Evolutionary conservation across 2,797 vertebrate genomes (phyloP).

Genomic region (Pyrrhura leucotis): DNA sequence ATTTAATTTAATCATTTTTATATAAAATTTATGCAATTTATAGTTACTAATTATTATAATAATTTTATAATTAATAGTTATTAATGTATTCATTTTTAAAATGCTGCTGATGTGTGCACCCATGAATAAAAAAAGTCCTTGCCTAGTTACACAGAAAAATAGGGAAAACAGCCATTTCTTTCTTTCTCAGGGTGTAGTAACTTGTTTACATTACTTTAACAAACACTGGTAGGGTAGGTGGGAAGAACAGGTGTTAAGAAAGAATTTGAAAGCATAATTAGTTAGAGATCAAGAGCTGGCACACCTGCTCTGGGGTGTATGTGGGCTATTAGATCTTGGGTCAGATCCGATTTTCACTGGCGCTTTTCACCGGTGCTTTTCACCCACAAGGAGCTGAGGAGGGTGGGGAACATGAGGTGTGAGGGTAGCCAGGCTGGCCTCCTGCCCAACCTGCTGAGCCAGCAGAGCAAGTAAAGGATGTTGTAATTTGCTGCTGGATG

Average conservation of each 20-base stretch:
- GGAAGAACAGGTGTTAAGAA: not conserved
- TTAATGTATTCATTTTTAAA: not conserved
- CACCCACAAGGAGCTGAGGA: not conserved
- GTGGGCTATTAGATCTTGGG: not conserved
- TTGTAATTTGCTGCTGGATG: not conserved
- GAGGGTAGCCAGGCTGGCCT: rapidly evolving
- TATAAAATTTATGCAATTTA: not conserved
- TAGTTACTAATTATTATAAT: not conserved
- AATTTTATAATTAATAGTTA: not conserved
- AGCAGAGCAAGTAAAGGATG: not conserved
- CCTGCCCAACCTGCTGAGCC: not conserved
- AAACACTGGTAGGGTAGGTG: not conserved
- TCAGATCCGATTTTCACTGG: not conserved
- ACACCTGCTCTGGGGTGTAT: not conserved
- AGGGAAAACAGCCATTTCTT: not conserved
- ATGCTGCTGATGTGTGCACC: not conserved
- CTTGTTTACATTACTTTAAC: not conserved
- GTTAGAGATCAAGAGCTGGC: not conserved
- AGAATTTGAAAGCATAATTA: not conserved
- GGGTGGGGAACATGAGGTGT: rapidly evolving
- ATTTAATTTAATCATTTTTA: not conserved
- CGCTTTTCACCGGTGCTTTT: not conserved
- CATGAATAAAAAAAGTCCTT: not conserved
- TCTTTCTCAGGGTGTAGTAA: not conserved
- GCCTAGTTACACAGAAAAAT: not conserved